Conservation (phyloP, 2,797 vertebrate species). For the Enteromius viviparus region DNA sequence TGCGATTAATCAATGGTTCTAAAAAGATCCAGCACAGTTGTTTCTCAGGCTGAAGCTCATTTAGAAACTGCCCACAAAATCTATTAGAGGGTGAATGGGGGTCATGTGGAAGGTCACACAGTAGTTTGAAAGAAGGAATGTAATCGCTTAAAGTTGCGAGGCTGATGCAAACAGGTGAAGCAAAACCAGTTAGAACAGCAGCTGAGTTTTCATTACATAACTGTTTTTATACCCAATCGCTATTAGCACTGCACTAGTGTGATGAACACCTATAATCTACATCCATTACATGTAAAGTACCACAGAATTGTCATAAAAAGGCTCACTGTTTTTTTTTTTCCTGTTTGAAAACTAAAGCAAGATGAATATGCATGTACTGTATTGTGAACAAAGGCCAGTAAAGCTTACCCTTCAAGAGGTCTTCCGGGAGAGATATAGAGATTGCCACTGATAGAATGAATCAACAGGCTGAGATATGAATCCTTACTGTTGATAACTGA, state of each 20-base stretch:
- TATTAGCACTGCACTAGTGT: not conserved
- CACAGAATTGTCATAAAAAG: not conserved
- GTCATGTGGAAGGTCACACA: slow-evolving; percentile 42
- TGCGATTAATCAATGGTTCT: slow-evolving; percentile 27
- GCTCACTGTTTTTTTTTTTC: not conserved
- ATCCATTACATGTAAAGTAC: not conserved
- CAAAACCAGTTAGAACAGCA: not conserved
- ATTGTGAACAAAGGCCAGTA: not conserved
- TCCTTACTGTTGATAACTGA: not conserved
- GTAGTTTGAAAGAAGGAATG: slow-evolving; percentile 19
- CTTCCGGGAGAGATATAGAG: not conserved
- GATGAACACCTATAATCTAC: not conserved
- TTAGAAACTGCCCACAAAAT: slow-evolving; percentile 41
- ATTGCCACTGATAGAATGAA: not conserved
- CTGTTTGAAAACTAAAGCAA: not conserved
- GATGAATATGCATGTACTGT: not conserved
- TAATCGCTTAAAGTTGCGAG: slow-evolving; percentile 1
- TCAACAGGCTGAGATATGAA: not conserved
- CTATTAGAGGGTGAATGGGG: slow-evolving; percentile 51
- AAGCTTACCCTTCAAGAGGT: not conserved
- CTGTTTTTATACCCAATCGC: not conserved
- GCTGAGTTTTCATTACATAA: not conserved
- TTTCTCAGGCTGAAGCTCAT: slow-evolving; percentile 28
- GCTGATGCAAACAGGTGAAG: slow-evolving; percentile 6
- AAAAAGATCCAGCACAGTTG: not conserved